Evolutionary conservation across 2,797 vertebrate genomes (phyloP), one percentile per base, ranked within the genome.

Genomic region (Discoglossus pictus): DNA sequence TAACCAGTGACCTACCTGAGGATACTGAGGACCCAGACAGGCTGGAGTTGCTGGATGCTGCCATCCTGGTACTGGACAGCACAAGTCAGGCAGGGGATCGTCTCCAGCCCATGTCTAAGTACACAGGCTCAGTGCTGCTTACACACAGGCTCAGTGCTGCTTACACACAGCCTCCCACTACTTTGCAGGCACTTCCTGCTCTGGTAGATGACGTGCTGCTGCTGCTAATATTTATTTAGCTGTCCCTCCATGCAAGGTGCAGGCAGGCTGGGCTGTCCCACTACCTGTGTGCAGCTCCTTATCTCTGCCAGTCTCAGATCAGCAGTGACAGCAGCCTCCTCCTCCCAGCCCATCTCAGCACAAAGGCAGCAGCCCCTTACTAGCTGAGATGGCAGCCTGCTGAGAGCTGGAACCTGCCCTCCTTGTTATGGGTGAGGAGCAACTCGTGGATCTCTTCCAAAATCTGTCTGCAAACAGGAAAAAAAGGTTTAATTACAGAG

Each of bases 11-110:
- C 94, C 93, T 87, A 98, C 96, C 96, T 20, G 96, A 98, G 82
- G 95, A 97, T 73, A 97, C 79, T 3, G 96, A 98, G 60, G 96
- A 98, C 83, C 96, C 94, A 61, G 96, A 98, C 80, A 98, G 88
- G 83, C 96, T 98, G 73, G 96, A 98, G 92, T 94, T 98, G 65
- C 96, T 98, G 78, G 96, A 98, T 77, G 94, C 93, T 84, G 96
- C 96, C 96, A 98, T 98, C 81, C 81, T 83, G 82, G 79, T 82
- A 82, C 86, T 77, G 76, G 76, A 73, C 72, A 52, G 53, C 12
- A 16, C 7, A 21, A 15, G 46, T 9, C 25, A 76, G 61, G 76
- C 74, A 79, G 62, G 73, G 74, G 82, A 79, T 11, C 81, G 80
- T 83, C 82, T 73, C 83, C 81, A 64, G 76, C 89, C 92, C 92